These are phyloP conservation scores for Willisornis vidua DNA, from an alignment of 2,113 vertebrate genomes.

Conservation along the genomic window DNA sequence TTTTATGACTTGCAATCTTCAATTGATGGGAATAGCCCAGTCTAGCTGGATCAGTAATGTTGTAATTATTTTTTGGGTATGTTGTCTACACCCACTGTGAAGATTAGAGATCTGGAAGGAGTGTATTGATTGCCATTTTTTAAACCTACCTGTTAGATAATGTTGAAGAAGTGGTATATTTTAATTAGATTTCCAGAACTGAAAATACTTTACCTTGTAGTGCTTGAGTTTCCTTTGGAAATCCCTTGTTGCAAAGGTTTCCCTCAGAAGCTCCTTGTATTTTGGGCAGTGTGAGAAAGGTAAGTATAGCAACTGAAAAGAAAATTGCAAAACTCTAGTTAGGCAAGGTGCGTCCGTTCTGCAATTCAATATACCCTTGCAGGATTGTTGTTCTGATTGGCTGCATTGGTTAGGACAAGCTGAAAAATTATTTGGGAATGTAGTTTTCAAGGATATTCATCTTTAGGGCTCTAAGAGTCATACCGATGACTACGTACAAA, in stretches of 20 bases:
- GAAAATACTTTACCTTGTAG: slow-evolving; percentile 58
- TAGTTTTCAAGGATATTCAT: not conserved
- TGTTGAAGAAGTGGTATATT: not conserved
- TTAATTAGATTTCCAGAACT: not conserved
- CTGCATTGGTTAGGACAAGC: not conserved
- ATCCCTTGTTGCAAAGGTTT: slow-evolving; percentile 42
- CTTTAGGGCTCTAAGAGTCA: not conserved
- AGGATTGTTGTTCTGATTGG: not conserved
- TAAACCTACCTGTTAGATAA: not conserved
- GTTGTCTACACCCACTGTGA: not conserved
- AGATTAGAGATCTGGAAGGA: not conserved
- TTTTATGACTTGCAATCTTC: not conserved
- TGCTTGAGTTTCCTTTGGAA: slow-evolving; percentile 42
- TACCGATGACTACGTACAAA: not conserved
- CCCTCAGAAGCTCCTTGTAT: slow-evolving; percentile 37
- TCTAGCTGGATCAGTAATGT: not conserved
- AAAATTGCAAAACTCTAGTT: slow-evolving; percentile 20
- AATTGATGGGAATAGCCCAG: not conserved
- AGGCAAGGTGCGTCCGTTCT: not conserved
- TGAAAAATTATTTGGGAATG: not conserved
- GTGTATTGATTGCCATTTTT: not conserved
- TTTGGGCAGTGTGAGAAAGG: slow-evolving; percentile 62
- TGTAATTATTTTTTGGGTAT: not conserved
- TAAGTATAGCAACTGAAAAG: slow-evolving; percentile 62
- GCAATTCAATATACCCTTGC: not conserved